A percentile compares a stretch with the other conserved stretches of the same genome.
Evolutionary conservation across 2,888 invertebrate genomes (phyloP).

Genomic region (Mythimna ferrago): DNA sequence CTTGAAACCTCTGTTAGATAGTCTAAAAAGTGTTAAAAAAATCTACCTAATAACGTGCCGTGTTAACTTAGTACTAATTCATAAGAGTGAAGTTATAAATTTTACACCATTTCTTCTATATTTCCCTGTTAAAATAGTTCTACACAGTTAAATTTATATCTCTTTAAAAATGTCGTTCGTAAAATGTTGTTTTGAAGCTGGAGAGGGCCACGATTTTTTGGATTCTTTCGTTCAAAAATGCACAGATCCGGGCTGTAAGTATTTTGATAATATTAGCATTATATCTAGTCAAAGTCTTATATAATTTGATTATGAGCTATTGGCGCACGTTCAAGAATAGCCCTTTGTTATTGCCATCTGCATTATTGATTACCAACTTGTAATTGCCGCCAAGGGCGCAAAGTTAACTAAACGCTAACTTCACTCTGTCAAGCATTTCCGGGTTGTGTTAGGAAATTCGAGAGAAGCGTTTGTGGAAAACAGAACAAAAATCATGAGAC

Average conservation of each 20-base stretch:
- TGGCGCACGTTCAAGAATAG: slow-evolving; percentile 40
- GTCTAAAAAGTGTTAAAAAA: slow-evolving; percentile 33
- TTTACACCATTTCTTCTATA: slow-evolving; percentile 43
- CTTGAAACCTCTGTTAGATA: slow-evolving; percentile 26
- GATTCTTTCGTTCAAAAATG: slow-evolving; percentile 95
- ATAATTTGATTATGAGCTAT: slow-evolving; percentile 61
- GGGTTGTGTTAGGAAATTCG: slow-evolving; percentile 28
- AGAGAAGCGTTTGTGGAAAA: background rate
- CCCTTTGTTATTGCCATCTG: slow-evolving; percentile 45
- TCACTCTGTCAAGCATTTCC: slow-evolving; percentile 50
- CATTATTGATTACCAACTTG: slow-evolving; percentile 70
- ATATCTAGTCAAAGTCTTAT: background rate
- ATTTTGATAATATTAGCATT: slow-evolving; percentile 45
- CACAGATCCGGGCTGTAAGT: slow-evolving; percentile 96
- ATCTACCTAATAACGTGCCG: slow-evolving; percentile 55
- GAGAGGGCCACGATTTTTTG: slow-evolving; percentile 94
- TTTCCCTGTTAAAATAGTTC: slow-evolving; percentile 50
- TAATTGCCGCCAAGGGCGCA: slow-evolving; percentile 71
- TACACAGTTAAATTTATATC: slow-evolving; percentile 46
- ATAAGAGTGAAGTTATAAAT: slow-evolving; percentile 29
- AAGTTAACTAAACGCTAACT: slow-evolving; percentile 40
- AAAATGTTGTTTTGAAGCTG: slow-evolving; percentile 95
- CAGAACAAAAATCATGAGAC: background rate
- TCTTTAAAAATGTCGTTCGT: slow-evolving; percentile 91
- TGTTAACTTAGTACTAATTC: slow-evolving; percentile 37